phyloP scores from a whole-genome alignment of 2,888 invertebrate species.

The Dryobotodes eremita region DNA sequence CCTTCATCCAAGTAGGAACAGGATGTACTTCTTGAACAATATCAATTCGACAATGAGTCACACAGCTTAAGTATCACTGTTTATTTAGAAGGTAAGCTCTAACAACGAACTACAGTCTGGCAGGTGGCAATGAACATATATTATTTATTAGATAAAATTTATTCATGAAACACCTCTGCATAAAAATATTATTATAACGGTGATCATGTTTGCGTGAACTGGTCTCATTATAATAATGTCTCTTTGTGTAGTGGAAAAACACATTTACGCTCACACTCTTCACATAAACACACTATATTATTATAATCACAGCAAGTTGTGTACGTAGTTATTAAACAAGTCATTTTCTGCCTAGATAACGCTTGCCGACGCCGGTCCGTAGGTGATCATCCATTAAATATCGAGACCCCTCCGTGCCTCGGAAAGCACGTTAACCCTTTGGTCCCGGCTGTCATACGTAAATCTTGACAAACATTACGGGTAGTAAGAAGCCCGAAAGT shows the following conservation, averaged over 20 bases:
- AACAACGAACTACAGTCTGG: background rate
- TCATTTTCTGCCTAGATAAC: conserved; percentile 2
- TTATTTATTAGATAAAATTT: background rate
- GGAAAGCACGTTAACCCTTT: too few species aligned
- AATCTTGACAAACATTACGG: too few species aligned
- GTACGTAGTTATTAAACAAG: conserved; percentile 1
- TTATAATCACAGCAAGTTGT: background rate
- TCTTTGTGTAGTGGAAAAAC: conserved; percentile 4
- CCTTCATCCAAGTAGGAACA: background rate
- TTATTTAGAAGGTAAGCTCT: background rate
- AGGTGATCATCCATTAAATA: too few species aligned
- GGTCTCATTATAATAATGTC: conserved; percentile 30
- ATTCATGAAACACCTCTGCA: conserved; percentile 6
- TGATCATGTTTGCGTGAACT: conserved; percentile 7
- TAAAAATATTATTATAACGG: conserved; percentile 6
- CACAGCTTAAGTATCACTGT: background rate
- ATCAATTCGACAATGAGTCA: background rate
- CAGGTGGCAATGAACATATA: background rate
- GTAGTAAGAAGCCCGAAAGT: too few species aligned
- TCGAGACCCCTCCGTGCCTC: too few species aligned
- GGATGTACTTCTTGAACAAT: background rate
- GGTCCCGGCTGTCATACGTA: too few species aligned
- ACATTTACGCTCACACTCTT: background rate
- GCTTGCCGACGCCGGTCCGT: too few species aligned
- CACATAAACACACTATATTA: background rate